Percentiles rank a stretch among this genome's conserved stretches.
These are phyloP conservation scores for Empis livida DNA, from an alignment of 2,888 invertebrate genomes.

Conservation along the genomic window DNA sequence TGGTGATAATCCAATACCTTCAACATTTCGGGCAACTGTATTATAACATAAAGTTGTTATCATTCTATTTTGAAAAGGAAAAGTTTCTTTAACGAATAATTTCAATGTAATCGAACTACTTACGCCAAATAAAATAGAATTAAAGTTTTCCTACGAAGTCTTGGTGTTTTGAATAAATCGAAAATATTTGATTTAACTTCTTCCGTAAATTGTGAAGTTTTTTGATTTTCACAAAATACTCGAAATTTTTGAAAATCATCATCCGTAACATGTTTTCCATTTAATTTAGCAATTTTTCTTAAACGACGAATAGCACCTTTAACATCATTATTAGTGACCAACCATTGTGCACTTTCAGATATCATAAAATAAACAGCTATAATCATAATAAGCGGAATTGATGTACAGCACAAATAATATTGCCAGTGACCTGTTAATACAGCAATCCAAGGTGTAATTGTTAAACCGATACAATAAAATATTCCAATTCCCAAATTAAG, in stretches of 20 bases:
- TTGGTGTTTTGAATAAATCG: constrained; percentile 36
- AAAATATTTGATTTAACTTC: constrained; percentile 12
- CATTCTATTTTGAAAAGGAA: constrained; percentile 28
- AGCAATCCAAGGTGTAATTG: constrained; percentile 34
- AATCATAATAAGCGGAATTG: constrained; percentile 32
- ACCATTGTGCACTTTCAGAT: constrained; percentile 42
- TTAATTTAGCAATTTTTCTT: constrained; percentile 35
- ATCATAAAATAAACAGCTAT: constrained; percentile 33
- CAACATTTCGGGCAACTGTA: constrained; percentile 38
- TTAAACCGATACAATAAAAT: constrained; percentile 39
- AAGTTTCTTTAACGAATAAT: no score
- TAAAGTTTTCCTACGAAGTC: constrained; percentile 35
- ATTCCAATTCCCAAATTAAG: constrained; percentile 39
- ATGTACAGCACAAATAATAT: constrained; percentile 31
- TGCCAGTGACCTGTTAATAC: constrained; percentile 34
- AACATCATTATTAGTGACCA: constrained; percentile 35
- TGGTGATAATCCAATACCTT: constrained; percentile 35
- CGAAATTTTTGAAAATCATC: constrained; percentile 12
- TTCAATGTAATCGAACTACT: constrained; percentile 15
- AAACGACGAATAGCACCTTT: constrained; percentile 37
- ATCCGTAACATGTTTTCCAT: constrained; percentile 28
- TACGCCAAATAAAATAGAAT: constrained; percentile 41
- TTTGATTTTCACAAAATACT: constrained; percentile 9
- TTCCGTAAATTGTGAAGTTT: neutral
- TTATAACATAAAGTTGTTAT: constrained; percentile 40